Base-by-base conservation (phyloP, 2,888 invertebrate species). In the Stenurella melanura region DNA sequence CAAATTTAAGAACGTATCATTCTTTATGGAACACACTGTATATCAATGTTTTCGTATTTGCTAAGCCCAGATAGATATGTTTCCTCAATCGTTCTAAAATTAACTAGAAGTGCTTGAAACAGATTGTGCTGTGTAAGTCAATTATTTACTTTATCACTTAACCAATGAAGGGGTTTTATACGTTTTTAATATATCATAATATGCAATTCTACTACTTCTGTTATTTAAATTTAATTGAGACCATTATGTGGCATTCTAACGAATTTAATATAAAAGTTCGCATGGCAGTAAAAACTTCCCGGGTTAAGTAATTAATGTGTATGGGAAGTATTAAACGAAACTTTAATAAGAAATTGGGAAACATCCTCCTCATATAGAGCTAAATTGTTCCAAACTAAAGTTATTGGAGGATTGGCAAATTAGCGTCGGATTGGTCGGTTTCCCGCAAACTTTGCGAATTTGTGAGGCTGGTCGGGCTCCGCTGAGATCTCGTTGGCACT, bases 321-420 rank as follows among this genome's bases (percentile, higher is more conserved):
- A 34, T 57, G 57, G 15, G 56, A 34, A 34, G 57, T 69, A 57
- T 34, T 69, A 69, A 69, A 70, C 26, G 70, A 60, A 70, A 60
- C 42, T 70, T 70, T 70, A 70, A 70, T 60, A 70, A 70, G 70
- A 70, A 69, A 56, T 57, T 57, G 69, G 11, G 69, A 69, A 70
- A 60, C 56, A 60, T 60, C 42, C 70, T 58, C 54, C 70, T 58
- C 54, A 60, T 63, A 78, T 74, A 67, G 77, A 78, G 68, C 70
- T 72, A 79, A 81, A 80, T 79, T 79, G 79, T 80, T 80, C 78
- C 60, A 75, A 80, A 81, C 78, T 78, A 76, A 78, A 82, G 81
- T 82, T 84, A 83, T 83, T 81, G 78, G 82, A 78, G 83, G 80
- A 84, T 84, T 83, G 84, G 83, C 83, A 85, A 84, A 85, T 84